Evolutionary conservation across 2,113 vertebrate genomes (phyloP).

Genomic region (Nothoprocta pentlandii): DNA sequence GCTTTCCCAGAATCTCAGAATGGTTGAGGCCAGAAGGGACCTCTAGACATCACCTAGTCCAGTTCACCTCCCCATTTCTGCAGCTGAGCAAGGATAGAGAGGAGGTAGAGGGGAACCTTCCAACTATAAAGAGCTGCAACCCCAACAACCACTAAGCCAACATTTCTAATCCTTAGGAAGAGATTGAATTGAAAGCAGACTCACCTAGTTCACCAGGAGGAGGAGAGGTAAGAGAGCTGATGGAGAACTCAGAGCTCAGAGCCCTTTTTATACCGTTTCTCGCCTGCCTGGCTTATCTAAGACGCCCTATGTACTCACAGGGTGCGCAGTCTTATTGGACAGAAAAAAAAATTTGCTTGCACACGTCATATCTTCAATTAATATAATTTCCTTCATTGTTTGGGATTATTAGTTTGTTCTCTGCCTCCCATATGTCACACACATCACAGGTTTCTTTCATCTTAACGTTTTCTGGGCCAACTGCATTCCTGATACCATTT

Average conservation of each 20-base stretch:
- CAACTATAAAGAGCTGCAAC: not conserved
- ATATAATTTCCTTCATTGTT: constrained; percentile 63
- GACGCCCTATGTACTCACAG: not conserved
- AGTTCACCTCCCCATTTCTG: not conserved
- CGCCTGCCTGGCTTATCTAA: constrained; percentile 31
- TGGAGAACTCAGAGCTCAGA: not conserved
- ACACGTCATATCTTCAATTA: constrained; percentile 68
- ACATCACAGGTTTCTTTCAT: constrained; percentile 68
- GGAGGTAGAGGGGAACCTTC: not conserved
- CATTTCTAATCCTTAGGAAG: not conserved
- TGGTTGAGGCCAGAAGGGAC: too few relatives aligned
- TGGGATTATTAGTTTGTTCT: constrained; percentile 66
- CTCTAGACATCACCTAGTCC: too few relatives aligned
- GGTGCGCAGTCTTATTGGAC: not conserved
- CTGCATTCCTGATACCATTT: constrained; percentile 66
- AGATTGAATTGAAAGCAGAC: not conserved
- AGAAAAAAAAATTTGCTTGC: constrained; percentile 43
- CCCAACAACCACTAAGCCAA: fast-evolving
- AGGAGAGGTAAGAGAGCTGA: constrained; percentile 14
- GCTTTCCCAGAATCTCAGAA: too few relatives aligned
- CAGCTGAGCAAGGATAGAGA: fast-evolving
- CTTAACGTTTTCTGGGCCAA: constrained; percentile 1
- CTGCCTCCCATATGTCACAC: not conserved
- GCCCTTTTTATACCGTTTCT: constrained; percentile 56
- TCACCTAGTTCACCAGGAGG: not conserved